A percentile compares a stretch with the other conserved stretches of the same genome.
These are phyloP conservation scores for Mastigias papua DNA, from an alignment of 30 jellyfish, hydroid and myxozoan genomes.

Conservation along the genomic window DNA sequence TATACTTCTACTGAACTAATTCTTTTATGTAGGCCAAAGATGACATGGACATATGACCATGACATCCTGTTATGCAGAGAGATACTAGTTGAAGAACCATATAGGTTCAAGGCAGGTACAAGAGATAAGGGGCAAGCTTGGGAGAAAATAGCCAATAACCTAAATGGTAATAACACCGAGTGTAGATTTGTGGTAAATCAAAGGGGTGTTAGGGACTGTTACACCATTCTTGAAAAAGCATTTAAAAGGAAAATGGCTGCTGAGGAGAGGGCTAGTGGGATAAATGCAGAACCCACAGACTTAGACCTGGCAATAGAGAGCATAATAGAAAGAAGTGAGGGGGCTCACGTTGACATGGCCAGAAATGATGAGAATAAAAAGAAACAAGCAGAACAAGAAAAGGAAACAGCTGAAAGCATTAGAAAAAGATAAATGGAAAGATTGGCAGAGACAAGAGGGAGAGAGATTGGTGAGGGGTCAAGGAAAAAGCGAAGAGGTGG, in stretches of 20 bases:
- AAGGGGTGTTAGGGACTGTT: constrained; percentile 38
- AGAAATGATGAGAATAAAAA: neutral
- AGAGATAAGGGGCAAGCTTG: too few species aligned
- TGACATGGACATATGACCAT: too few species aligned
- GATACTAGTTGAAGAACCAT: neutral
- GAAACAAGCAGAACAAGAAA: neutral
- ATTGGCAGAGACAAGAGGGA: too few species aligned
- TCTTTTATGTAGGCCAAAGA: too few species aligned
- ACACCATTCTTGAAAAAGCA: too few species aligned
- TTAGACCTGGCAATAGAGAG: constrained; percentile 8
- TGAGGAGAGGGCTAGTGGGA: constrained; percentile 37
- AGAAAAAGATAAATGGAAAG: too few species aligned
- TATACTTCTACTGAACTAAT: too few species aligned
- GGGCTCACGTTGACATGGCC: constrained; percentile 16
- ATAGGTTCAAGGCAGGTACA: neutral
- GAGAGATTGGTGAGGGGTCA: too few species aligned
- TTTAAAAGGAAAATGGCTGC: neutral
- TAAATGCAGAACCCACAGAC: constrained; percentile 6
- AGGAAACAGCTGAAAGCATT: too few species aligned
- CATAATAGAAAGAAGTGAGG: constrained; percentile 1
- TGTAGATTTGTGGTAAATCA: neutral
- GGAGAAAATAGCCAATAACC: too few species aligned
- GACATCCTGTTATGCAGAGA: neutral
- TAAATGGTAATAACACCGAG: neutral
- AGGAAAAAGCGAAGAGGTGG: constrained; percentile 16